A percentile compares a stretch with the other conserved stretches of the same genome.
These are phyloP conservation scores for Peromyscus melanophrys DNA, from an alignment of 2,797 vertebrate species.

Conservation along the genomic window DNA sequence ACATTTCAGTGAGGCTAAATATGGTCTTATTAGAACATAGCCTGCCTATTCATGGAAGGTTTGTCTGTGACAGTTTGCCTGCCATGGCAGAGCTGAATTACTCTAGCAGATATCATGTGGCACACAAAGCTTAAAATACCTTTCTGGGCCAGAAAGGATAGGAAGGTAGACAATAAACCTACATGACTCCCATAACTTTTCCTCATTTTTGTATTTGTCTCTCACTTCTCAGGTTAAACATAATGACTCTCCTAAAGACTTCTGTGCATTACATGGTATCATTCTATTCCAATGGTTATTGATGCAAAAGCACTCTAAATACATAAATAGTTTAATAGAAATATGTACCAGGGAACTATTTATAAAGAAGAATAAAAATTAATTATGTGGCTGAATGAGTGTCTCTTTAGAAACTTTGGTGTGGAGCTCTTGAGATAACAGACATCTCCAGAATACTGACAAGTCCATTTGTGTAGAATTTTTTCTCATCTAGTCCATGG, in stretches of 20 bases:
- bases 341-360: not conserved
- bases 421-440: not conserved
- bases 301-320: not conserved
- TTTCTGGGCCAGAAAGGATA: not conserved
- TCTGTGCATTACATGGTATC: not conserved
- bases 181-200: not conserved
- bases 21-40: not conserved
- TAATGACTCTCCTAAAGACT: not conserved
- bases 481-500: not conserved
- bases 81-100: no score
- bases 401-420: not conserved
- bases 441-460: not conserved
- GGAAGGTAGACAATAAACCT: not conserved
- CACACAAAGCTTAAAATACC: not conserved
- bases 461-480: not conserved
- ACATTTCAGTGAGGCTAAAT: not conserved
- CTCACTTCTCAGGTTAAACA: not conserved
- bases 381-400: not conserved
- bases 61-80: not conserved
- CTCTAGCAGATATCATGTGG: no score
- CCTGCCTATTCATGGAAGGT: not conserved
- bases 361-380: not conserved
- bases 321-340: not conserved
- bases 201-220: not conserved
- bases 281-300: not conserved